phyloP scores from a whole-genome alignment of 2,797 vertebrate species.

The Acanthurus leucopareius region DNA sequence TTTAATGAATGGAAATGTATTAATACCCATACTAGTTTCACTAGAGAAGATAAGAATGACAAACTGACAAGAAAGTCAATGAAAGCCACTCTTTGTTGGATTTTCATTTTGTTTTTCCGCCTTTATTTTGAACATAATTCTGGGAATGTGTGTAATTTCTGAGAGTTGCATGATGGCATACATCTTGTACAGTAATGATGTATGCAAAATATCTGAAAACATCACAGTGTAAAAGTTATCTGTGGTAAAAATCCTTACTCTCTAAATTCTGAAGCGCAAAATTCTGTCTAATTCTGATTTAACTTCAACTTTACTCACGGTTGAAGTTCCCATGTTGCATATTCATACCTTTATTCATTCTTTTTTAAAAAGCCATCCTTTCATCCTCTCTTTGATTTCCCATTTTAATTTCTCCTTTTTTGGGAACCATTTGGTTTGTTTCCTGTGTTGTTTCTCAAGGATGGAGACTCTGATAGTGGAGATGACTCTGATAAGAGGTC shows the following conservation, averaged over 20 bases:
- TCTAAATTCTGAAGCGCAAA: slow-evolving; percentile 11
- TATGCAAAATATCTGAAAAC: slow-evolving; percentile 64
- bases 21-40: slow-evolving; percentile 24
- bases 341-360: slow-evolving; percentile 85
- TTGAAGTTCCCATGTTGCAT: slow-evolving; percentile 86
- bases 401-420: slow-evolving; percentile 91
- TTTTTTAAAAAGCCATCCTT: slow-evolving; percentile 82
- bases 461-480: slow-evolving; percentile 99
- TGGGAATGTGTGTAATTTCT: slow-evolving; percentile 41
- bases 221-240: slow-evolving; percentile 10
- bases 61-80: slow-evolving; percentile 82
- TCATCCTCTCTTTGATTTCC: slow-evolving; percentile 89
- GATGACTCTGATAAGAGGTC: slow-evolving; percentile 99
- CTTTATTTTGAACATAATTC: slow-evolving; percentile 53
- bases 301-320: slow-evolving; percentile 32
- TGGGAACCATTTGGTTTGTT: slow-evolving; percentile 89
- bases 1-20: slow-evolving; percentile 20
- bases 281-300: slow-evolving; percentile 32
- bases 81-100: slow-evolving; percentile 77
- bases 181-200: slow-evolving; percentile 75
- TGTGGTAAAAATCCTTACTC: slow-evolving; percentile 17
- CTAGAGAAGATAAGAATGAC: slow-evolving; percentile 21
- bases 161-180: slow-evolving; percentile 79
- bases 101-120: slow-evolving; percentile 46
- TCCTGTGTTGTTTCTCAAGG: slow-evolving; percentile 98